A percentile compares a stretch with the other conserved stretches of the same genome.
Evolutionary conservation across 2,888 invertebrate genomes (phyloP).

Genomic region (Tetragonisca angustula): DNA sequence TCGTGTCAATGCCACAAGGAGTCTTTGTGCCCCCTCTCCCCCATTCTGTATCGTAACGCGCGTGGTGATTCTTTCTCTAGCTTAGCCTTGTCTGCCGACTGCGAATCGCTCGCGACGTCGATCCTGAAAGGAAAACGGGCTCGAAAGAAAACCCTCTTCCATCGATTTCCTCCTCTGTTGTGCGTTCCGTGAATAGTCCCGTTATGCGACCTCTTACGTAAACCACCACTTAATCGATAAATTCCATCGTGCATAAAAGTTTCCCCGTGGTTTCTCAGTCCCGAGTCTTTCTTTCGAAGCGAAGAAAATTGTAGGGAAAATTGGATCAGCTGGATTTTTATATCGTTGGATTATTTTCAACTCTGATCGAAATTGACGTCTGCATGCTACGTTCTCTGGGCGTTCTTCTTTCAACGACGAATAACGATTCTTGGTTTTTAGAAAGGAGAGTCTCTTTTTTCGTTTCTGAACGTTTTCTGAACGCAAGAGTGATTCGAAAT

Average conservation of each 20-base stretch:
- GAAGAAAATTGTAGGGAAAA: not conserved
- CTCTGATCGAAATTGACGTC: too few relatives aligned
- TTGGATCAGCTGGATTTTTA: not conserved
- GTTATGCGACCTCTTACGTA: not conserved
- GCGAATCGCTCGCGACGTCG: not conserved
- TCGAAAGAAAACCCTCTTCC: not conserved
- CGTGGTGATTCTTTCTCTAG: slow-evolving; percentile 19
- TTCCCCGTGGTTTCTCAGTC: not conserved
- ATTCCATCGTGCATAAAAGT: not conserved
- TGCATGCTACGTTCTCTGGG: too few relatives aligned
- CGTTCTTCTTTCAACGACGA: too few relatives aligned
- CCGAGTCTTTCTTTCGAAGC: not conserved
- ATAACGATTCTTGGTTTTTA: too few relatives aligned
- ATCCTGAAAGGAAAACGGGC: slow-evolving; percentile 10
- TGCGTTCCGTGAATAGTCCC: slow-evolving; percentile 1
- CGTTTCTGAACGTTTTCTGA: too few relatives aligned
- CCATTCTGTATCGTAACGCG: not conserved
- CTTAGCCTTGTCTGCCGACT: not conserved
- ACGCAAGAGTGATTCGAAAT: too few relatives aligned
- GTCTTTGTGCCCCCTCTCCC: slow-evolving; percentile 13
- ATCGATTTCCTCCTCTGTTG: slow-evolving; percentile 4
- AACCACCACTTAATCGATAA: slow-evolving; percentile 17
- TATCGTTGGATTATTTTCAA: too few relatives aligned
- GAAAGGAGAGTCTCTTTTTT: too few relatives aligned
- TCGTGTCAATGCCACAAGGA: slow-evolving; percentile 31